A percentile compares a stretch with the other conserved stretches of the same genome.
These are phyloP conservation scores for Tachysurus fulvidraco DNA, from an alignment of 2,113 vertebrate genomes.

Conservation along the genomic window DNA sequence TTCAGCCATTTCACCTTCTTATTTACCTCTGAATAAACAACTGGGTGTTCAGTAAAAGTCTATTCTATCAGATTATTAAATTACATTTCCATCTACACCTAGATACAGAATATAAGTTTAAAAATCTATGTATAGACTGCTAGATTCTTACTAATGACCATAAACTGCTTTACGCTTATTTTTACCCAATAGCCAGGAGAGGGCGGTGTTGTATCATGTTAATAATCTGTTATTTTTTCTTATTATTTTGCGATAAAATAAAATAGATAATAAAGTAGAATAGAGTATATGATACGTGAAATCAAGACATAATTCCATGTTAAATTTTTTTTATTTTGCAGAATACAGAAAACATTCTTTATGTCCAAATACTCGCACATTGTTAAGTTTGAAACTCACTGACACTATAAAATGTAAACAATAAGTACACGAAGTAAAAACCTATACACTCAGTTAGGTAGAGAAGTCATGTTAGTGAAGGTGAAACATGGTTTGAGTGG, in stretches of 20 bases:
- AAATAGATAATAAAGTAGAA: background rate
- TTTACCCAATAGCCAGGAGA: conserved; percentile 4
- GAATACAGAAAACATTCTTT: too few species aligned
- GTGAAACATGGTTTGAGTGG: background rate
- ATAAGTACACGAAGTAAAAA: too few species aligned
- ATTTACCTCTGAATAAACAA: conserved; percentile 50
- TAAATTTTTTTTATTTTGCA: too few species aligned
- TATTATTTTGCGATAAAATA: background rate
- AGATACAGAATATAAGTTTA: background rate
- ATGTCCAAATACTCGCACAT: background rate
- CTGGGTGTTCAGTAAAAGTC: conserved; percentile 5
- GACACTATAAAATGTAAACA: too few species aligned
- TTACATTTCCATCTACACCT: background rate
- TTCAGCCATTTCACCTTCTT: conserved; percentile 33
- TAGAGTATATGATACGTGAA: background rate
- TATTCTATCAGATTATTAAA: background rate
- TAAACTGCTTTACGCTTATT: background rate
- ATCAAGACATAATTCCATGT: background rate
- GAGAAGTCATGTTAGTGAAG: background rate
- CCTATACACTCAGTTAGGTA: background rate
- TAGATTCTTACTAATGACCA: background rate
- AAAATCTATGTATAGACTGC: background rate
- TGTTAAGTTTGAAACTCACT: background rate
- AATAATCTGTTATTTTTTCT: background rate
- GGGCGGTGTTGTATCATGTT: conserved; percentile 6